Evolutionary conservation across 2,888 invertebrate species (phyloP).

Genomic region (Lasius fuliginosus): DNA sequence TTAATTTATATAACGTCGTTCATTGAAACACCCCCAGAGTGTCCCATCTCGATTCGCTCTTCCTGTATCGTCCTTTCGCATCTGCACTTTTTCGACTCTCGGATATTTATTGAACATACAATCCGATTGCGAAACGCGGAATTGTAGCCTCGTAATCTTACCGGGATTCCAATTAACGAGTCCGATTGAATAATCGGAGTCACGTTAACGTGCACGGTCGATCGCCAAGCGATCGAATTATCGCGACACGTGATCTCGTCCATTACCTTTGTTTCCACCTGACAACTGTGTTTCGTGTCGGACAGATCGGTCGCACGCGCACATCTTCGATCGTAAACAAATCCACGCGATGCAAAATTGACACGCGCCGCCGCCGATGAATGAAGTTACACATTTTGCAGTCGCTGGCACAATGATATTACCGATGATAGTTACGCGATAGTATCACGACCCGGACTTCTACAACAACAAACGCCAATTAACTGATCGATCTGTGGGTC

Average conservation of each 20-base stretch:
- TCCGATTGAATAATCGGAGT: slow-evolving; percentile 71
- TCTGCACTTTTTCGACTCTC: slow-evolving; percentile 45
- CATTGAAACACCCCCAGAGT: background rate
- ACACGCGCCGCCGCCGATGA: slow-evolving; percentile 28
- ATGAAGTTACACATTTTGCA: slow-evolving; percentile 45
- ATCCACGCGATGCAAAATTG: slow-evolving; percentile 12
- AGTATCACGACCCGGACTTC: slow-evolving; percentile 44
- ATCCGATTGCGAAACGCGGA: slow-evolving; percentile 24
- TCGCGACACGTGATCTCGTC: slow-evolving; percentile 65
- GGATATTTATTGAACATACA: slow-evolving; percentile 24
- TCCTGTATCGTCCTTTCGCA: background rate
- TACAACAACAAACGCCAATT: slow-evolving; percentile 53
- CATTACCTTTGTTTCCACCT: slow-evolving; percentile 55
- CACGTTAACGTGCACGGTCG: slow-evolving; percentile 63
- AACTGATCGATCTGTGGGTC: slow-evolving; percentile 41
- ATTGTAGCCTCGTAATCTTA: slow-evolving; percentile 41
- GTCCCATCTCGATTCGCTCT: background rate
- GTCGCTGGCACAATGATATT: slow-evolving; percentile 40
- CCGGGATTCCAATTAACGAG: slow-evolving; percentile 61
- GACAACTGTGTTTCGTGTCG: slow-evolving; percentile 44
- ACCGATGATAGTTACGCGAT: slow-evolving; percentile 33
- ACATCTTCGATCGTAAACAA: slow-evolving; percentile 15
- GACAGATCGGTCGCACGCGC: slow-evolving; percentile 27
- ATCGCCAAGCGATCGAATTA: slow-evolving; percentile 63
- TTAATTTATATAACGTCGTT: slow-evolving; percentile 45